A percentile compares a stretch with the other conserved stretches of the same genome.
Conservation (phyloP, 2,888 invertebrate genomes). For the Tinea trinotella region DNA sequence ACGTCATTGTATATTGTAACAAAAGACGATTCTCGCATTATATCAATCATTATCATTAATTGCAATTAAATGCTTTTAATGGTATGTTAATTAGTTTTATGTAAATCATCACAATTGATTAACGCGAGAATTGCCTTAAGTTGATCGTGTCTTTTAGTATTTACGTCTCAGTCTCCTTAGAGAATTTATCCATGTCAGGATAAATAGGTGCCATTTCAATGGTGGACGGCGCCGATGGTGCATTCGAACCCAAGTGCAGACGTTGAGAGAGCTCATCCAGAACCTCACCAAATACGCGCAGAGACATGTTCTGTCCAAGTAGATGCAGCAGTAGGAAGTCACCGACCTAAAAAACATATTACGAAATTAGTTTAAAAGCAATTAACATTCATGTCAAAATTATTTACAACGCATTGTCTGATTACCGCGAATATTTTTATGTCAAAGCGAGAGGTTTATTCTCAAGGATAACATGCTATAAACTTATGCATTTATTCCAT, state of each 20-base stretch:
- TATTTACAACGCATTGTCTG: background rate
- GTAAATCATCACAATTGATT: background rate
- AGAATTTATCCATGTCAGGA: slow-evolving; percentile 82
- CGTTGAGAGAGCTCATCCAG: slow-evolving; percentile 82
- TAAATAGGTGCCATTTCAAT: slow-evolving; percentile 90
- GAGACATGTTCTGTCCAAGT: slow-evolving; percentile 89
- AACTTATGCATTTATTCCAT: no score
- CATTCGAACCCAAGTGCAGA: slow-evolving; percentile 80
- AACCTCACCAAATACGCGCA: slow-evolving; percentile 85
- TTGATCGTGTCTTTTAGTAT: slow-evolving; percentile 20
- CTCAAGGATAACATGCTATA: background rate
- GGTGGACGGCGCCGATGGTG: slow-evolving; percentile 89
- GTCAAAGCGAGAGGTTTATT: background rate
- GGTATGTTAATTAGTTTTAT: background rate
- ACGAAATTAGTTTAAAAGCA: background rate
- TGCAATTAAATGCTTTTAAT: background rate
- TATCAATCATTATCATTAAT: background rate
- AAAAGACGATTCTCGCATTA: background rate
- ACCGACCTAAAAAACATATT: slow-evolving; percentile 75
- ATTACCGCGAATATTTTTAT: background rate
- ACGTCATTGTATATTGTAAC: background rate
- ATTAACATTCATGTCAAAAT: background rate
- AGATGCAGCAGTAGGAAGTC: slow-evolving; percentile 89
- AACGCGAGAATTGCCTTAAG: background rate
- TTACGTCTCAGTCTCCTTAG: slow-evolving; percentile 90